Evolutionary conservation across 2,888 invertebrate genomes (phyloP), one percentile per base, ranked within the genome.

Genomic region (Trilocha varians): DNA sequence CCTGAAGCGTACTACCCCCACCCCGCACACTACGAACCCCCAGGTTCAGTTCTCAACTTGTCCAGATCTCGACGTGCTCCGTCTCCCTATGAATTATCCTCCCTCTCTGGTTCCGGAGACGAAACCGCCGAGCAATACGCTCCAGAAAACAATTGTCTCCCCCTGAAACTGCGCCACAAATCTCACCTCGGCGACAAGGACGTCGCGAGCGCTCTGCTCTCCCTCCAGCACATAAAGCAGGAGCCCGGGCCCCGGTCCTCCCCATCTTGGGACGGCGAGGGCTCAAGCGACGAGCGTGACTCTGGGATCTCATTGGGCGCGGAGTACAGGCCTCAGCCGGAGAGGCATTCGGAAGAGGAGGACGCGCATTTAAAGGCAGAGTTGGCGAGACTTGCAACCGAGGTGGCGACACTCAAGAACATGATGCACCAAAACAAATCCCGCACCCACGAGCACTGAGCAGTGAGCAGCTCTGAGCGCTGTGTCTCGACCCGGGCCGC

Each of bases 81-180:
- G 41, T 92, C 92, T 1, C 94, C 94, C n/a, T 94, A 92, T 67
- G 94, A 94, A 74, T 87, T 93, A 11, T 93, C 93, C 13, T 93
- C 93, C 36, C 91, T 92, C 38, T 90, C 91, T 39, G 89, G 88
- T 50, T 89, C 89, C 44, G 88, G 88, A 4, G 84, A 88, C 52
- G 80, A 87, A 55, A 72, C 71, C 35, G 64, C 83, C 43, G 82
- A 87, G 45, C 87, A 82, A 51, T 82, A 87, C 50, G 90, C 91
- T 48, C 85, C 90, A 32, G 84, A 83, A 45, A 92, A 93, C 78
- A 94, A 94, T 69, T 91, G 94, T 59, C 87, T 97, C 69, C 97
- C 97, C 2, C 90, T 95, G 58, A 97, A 97, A 71, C 88, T 97
- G 51, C 91, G 97, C 67, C 96, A 97, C 88, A 97, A 97, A 78